Conservation (phyloP, 2,113 vertebrate species). For the Dissostichus mawsoni region DNA sequence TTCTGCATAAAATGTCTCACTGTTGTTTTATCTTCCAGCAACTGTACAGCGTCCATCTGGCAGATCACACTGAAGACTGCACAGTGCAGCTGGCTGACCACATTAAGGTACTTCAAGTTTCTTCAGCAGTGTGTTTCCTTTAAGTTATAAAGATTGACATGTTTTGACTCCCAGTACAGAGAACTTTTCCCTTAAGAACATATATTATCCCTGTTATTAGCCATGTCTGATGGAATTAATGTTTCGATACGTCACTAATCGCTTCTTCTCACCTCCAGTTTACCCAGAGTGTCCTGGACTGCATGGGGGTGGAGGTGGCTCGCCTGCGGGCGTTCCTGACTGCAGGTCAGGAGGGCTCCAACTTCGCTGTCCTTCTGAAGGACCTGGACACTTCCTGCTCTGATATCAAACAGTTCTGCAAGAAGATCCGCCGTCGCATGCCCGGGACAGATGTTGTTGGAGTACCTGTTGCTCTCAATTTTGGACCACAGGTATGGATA, state of each 20-base stretch:
- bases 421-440: constrained; percentile 98
- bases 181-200: not conserved
- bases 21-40: constrained; percentile 83
- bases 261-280: constrained; percentile 82
- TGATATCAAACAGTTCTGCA: constrained; percentile 96
- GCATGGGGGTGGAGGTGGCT: constrained; percentile 93
- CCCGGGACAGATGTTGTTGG: constrained; percentile 93
- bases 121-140: not conserved
- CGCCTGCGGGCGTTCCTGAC: constrained; percentile 91
- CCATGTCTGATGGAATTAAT: not conserved
- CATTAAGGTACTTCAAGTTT: constrained; percentile 82
- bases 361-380: constrained; percentile 89
- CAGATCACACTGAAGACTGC: constrained; percentile 92
- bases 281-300: constrained; percentile 96
- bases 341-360: constrained; percentile 89
- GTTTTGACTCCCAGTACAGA: not conserved
- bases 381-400: constrained; percentile 96
- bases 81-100: constrained; percentile 96
- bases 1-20: not conserved
- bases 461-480: constrained; percentile 90
- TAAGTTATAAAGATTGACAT: not conserved
- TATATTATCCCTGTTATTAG: not conserved
- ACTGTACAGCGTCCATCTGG: constrained; percentile 94
- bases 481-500: constrained; percentile 76
- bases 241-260: not conserved